Evolutionary conservation across 1,140 invertebrate genomes (phyloP), one percentile per base, ranked within the genome.

Genomic region (Samia ricini): DNA sequence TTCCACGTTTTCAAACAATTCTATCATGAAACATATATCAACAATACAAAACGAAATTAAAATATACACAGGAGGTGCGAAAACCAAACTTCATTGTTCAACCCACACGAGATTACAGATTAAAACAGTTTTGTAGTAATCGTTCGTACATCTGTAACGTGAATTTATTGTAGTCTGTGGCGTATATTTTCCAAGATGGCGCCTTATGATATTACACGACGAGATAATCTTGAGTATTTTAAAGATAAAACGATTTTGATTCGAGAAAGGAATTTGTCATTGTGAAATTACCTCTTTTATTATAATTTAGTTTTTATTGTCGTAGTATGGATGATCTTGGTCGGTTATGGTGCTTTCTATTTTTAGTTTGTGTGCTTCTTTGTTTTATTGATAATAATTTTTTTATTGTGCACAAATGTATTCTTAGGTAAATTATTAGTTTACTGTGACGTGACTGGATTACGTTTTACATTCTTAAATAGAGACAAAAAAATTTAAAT

Each of bases 81-180:
- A 42, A 42, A 42, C 33, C 33, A 42, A 42, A 10, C 33, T 42
- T 42, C 33, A 42, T 42, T 42, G 33, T 42, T 42, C 33, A 15
- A 42, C 33, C 33, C 33, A 42, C 33, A 42, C 33, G 33, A 42
- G 33, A 42, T 42, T 10, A 42, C 33, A 42, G 33, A 42, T 42
- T 42, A 42, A 26, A 42, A 42, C 33, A 42, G 33, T 42, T 42
- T 42, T 42, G 33, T 42, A 42, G 33, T 42, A 42, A 42, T 42
- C 33, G 8, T 12, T 15, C 33, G 33, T 42, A 42, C 33, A 42
- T 42, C 33, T 42, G 33, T 42, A 42, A 42, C 33, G 33, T 12
- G 33, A 15, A 42, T 42, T 42, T 42, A 42, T 42, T 42, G 33
- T 42, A 15, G 33, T 42, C 33, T 42, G 33, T 42, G 12, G 7